Evolutionary conservation across 23 tunicate genomes (phyloP), one percentile per base, ranked within the genome.

Genomic region (Halocynthia roretzi): DNA sequence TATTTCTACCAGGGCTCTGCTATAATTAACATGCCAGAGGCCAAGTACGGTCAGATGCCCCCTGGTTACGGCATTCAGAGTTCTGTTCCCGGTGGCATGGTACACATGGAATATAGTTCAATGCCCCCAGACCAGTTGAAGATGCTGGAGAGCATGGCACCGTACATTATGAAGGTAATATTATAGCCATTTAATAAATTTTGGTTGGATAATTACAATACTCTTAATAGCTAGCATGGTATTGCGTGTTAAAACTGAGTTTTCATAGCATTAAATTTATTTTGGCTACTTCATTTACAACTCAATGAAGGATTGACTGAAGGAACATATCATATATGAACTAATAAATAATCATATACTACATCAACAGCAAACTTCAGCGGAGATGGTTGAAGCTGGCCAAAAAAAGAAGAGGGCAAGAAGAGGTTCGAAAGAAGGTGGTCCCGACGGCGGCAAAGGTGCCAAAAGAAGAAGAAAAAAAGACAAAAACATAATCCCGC

Each of bases 351-450:
- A 31, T 31, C 1, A 31, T 4, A 4, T 0, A 31, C 44, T 31
- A 31, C 4, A 31, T 31, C 4, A 31, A 31, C 44, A 31, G 44
- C 44, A 31, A 31, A 67, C 73, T 18, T 69, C 17, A 11, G 61
- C 48, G 80, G 61, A 77, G 7, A 72, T 21, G 19, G 67, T 15
- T 6, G 82, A 76, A 10, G 44, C 50, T 15, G 77, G 72, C n/a
- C 50, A 10, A 51, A 90, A 85, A 82, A 85, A 84, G 80, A 90
- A 90, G 65, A 79, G 89, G 11, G 61, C 80, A 7, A 80, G 97
- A 11, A 65, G 57, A 6, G 60, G 21, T 11, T 85, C 91, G 52
- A 85, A 81, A 61, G 97, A 85, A 22, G 74, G 31, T 69, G 67
- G 87, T 67, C 66, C 86, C 67, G 71, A 89, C 76, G 77, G 83